phyloP scores from a whole-genome alignment of 2,797 vertebrate genomes.

The Neomorphus geoffroyi region DNA sequence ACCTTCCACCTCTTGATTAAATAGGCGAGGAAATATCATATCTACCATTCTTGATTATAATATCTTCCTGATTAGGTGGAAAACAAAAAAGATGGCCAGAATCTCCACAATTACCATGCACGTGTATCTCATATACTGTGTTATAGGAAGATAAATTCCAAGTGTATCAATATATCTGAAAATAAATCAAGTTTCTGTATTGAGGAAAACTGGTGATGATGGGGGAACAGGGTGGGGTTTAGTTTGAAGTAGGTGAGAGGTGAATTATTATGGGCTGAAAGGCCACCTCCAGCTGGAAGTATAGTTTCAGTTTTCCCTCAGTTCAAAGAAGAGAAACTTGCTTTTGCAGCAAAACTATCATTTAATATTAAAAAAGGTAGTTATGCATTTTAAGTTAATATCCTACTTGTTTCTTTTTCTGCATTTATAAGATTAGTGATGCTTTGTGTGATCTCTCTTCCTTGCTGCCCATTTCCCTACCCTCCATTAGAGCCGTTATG shows the following conservation, averaged over 20 bases:
- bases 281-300: background rate
- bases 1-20: background rate
- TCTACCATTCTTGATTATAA: background rate
- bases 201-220: background rate
- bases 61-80: background rate
- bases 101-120: background rate
- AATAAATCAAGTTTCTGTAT: background rate
- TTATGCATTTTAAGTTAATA: background rate
- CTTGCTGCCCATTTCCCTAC: background rate
- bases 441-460: background rate
- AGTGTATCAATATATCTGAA: background rate
- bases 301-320: background rate
- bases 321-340: background rate
- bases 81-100: background rate
- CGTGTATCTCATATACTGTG: background rate
- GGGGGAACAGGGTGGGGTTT: background rate
- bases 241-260: background rate
- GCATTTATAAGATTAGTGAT: background rate
- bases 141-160: background rate
- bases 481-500: background rate
- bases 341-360: background rate
- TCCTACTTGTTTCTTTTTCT: background rate
- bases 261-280: background rate
- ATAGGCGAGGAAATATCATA: background rate
- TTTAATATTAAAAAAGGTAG: background rate